A percentile compares a stretch with the other conserved stretches of the same genome.
These are phyloP conservation scores for Encarsia formosa DNA, from an alignment of 2,888 invertebrate species.

Conservation along the genomic window DNA sequence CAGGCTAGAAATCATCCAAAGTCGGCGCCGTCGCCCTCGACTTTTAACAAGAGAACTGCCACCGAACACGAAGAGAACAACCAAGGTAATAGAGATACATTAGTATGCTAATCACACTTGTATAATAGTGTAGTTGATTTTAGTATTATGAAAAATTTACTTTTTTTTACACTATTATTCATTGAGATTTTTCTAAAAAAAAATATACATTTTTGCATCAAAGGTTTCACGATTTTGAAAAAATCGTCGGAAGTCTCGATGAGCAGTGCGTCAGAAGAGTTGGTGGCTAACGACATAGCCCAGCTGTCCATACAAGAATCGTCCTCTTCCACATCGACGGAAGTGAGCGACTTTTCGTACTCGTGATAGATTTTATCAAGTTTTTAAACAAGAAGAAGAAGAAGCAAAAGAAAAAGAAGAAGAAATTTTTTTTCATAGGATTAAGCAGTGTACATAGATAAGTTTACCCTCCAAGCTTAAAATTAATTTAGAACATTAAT, in stretches of 20 bases:
- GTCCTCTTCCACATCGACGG: too few species aligned
- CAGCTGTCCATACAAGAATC: conserved; percentile 45
- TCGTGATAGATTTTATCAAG: conserved; percentile 42
- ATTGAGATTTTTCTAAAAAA: neutral
- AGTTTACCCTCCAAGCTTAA: conserved; percentile 23
- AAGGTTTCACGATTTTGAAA: conserved; percentile 42
- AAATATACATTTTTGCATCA: neutral
- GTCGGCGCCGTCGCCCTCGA: too few species aligned
- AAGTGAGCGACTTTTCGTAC: conserved; percentile 38
- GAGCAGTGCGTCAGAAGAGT: conserved; percentile 31
- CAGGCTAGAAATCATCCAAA: too few species aligned
- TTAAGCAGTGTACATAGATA: conserved; percentile 26
- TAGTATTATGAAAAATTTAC: too few species aligned
- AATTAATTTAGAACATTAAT: conserved; percentile 21
- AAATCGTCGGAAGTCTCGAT: conserved; percentile 34
- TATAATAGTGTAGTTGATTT: too few species aligned
- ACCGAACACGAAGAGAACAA: conserved; percentile 21
- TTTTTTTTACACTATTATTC: too few species aligned
- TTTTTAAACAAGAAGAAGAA: conserved; percentile 21
- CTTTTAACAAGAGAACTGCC: conserved; percentile 8
- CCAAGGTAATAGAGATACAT: conserved; percentile 18
- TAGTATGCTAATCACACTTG: too few species aligned
- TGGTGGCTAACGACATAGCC: conserved; percentile 37
- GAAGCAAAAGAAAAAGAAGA: too few species aligned
- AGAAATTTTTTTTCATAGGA: neutral